These are phyloP conservation scores for Carapus acus DNA, from an alignment of 2,797 vertebrate species.

Conservation along the genomic window DNA sequence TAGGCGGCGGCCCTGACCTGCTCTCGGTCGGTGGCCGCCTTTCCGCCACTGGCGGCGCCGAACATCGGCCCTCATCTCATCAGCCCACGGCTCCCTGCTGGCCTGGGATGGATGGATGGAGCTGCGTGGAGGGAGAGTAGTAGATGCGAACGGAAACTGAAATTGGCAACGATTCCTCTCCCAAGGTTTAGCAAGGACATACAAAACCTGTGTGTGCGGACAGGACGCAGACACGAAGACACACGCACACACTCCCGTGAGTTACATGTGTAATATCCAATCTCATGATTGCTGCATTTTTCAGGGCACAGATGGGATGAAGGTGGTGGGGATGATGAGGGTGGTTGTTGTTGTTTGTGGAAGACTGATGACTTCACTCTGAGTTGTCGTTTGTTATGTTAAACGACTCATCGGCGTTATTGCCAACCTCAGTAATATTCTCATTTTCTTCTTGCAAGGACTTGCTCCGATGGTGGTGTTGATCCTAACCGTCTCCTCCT, in stretches of 20 bases:
- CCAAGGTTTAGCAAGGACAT: conserved; percentile 67
- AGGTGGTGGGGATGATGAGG: too few species aligned
- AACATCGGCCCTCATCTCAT: conserved; percentile 67
- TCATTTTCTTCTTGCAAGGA: too few species aligned
- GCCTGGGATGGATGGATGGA: conserved; percentile 54
- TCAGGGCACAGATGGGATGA: background rate
- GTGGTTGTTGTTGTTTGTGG: background rate
- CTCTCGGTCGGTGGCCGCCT: conserved; percentile 49
- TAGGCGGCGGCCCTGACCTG: conserved; percentile 41
- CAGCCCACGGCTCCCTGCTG: conserved; percentile 57
- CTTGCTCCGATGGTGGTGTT: background rate
- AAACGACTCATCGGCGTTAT: too few species aligned
- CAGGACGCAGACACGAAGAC: conserved; percentile 15
- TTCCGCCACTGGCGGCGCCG: conserved; percentile 63
- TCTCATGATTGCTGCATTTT: conserved; percentile 17
- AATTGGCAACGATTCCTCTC: conserved; percentile 69
- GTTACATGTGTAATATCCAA: conserved; percentile 21
- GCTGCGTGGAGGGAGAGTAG: conserved; percentile 46
- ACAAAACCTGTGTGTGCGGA: conserved; percentile 30
- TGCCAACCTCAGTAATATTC: too few species aligned
- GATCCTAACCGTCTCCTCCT: conserved; percentile 15
- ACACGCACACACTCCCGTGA: conserved; percentile 12
- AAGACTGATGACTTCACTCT: too few species aligned
- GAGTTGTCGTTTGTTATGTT: too few species aligned
- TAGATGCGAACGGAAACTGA: conserved; percentile 63